Base-by-base conservation (phyloP, 1,140 invertebrate species). In the Ganaspis sp. region DNA sequence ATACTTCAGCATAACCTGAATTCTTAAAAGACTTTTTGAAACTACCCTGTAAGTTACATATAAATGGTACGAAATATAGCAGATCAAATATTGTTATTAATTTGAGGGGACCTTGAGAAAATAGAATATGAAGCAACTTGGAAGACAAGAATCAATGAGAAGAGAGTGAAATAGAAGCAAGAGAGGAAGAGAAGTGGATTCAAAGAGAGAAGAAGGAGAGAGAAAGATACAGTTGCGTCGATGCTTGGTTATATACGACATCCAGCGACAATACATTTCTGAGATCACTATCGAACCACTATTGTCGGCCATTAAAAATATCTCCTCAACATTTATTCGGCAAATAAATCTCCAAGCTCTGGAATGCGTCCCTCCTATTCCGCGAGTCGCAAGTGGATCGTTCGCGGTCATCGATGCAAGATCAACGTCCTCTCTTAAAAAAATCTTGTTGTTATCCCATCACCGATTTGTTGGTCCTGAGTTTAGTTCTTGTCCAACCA, bases 181-280 rank as follows among this genome's bases (percentile, higher is more conserved):
- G 6, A 12, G 42, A 5, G 37, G 53, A 73, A 40, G 15, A 17
- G 45, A 54, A 79, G 5, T 23, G 76, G 72, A 70, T 34, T 29
- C 1, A 77, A 74, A 75, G 38, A 78, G 75, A 78, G 71, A 74
- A 77, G 69, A 81, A 83, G 72, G 70, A 21, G 64, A 69, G 23
- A 69, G 21, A 37, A 73, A 72, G 71, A 21, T 19, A 58, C 11
- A 76, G 79, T 72, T 79, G 79, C 84, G 83, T 87, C 86, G 83
- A 87, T 88, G 81, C 85, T 81, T 83, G 78, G 86, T 89, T 88
- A 89, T 87, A 87, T 84, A 81, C 82, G 80, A 83, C 80, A 81
- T 76, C 71, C 82, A 78, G 81, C 81, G 85, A 88, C 84, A 87
- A 89, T 89, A 83, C 82, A 75, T 85, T 83, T 84, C 79, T 83